Evolutionary conservation across 2,888 invertebrate genomes (phyloP), one percentile per base, ranked within the genome.

Genomic region (Leptopilina drosophilae): DNA sequence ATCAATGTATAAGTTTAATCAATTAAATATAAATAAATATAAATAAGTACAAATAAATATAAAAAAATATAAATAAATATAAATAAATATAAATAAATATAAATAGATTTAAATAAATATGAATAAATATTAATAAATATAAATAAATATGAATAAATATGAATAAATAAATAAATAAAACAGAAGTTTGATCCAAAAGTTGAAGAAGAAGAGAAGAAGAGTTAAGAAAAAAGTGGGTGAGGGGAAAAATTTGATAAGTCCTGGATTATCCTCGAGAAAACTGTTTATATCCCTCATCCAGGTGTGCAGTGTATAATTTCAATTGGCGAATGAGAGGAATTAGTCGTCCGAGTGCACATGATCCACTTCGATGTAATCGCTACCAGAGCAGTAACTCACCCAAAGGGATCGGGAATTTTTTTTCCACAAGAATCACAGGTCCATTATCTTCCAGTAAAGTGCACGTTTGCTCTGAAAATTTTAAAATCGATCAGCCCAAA

Each of bases 291-390:
- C n/a, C 33, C 33, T 42, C 42, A 42, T 40, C n/a, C n/a, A 2
- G 12, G 49, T 56, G 59, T 53, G 77, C 33, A 86, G 84, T 85
- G 83, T 87, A 83, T 85, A 87, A 88, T 87, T 88, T 87, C 87
- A 87, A 87, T 87, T 87, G 85, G 82, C 85, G 84, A 84, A 85
- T 83, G 84, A 85, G 81, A 87, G 85, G 84, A 87, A 87, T 86
- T 86, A 86, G 87, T 84, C 86, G 82, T 40, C 64, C 53, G 64
- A 67, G 66, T 64, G 65, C 78, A 33, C 56, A 73, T 73, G 81
- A 76, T 82, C 81, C 81, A 56, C 77, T 69, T 77, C 20, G 46
- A 64, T 67, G n/a, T 76, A 76, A 82, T 84, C 81, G 81, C 82
- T 84, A 82, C 80, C 56, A 64, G 53, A 76, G 73, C 78, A 76